phyloP scores from a whole-genome alignment of 1,140 invertebrate species.

The Oreohelix idahoensis region DNA sequence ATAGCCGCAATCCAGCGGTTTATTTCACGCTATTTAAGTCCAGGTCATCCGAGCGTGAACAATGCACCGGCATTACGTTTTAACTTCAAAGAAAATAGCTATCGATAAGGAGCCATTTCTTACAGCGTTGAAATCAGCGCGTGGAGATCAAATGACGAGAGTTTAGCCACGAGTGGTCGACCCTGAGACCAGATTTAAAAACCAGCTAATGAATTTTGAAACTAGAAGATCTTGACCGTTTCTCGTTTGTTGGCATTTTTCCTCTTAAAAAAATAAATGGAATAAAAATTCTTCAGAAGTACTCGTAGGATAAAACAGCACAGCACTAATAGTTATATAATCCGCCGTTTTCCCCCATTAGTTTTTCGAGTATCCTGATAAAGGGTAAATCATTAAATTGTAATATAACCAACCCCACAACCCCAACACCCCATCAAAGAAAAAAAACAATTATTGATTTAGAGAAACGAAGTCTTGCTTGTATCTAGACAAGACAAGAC shows the following conservation, averaged over 20 bases:
- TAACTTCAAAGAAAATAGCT: constrained; percentile 9
- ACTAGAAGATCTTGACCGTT: background rate
- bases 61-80: constrained; percentile 14
- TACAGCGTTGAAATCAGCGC: background rate
- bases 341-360: no score
- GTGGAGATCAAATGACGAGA: background rate
- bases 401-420: no score
- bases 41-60: background rate
- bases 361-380: no score
- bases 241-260: background rate
- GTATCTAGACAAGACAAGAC: no score
- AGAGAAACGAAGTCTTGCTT: no score
- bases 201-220: constrained; percentile 11
- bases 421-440: no score
- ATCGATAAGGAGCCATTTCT: constrained; percentile 2
- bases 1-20: background rate
- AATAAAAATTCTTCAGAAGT: no score
- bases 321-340: no score
- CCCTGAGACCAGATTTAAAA: background rate
- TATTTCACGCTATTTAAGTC: constrained; percentile 5
- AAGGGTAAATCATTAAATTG: no score
- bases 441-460: no score
- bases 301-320: no score
- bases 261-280: no score
- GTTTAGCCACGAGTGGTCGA: background rate